phyloP scores from a whole-genome alignment of 1,140 invertebrate genomes.

The Ephestia elutella region DNA sequence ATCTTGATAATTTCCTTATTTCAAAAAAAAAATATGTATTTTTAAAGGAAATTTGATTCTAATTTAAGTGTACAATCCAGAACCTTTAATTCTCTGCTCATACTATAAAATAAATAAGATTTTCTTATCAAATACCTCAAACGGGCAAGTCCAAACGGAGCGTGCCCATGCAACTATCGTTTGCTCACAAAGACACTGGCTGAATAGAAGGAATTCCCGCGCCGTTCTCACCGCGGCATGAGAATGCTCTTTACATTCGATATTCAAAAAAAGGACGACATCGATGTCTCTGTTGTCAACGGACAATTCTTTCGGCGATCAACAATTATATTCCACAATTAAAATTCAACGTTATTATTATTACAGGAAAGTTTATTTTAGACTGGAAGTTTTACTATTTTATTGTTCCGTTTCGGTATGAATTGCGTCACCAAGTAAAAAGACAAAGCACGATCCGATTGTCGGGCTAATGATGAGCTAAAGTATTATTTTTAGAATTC shows the following conservation, averaged over 20 bases:
- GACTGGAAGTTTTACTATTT: constrained; percentile 28
- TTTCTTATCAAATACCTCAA: no score
- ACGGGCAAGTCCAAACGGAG: neutral
- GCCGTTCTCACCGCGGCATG: constrained; percentile 69
- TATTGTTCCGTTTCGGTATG: constrained; percentile 62
- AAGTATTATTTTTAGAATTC: constrained; percentile 66
- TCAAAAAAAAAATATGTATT: no score
- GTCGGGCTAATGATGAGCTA: constrained; percentile 66
- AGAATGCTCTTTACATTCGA: constrained; percentile 73
- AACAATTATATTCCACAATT: constrained; percentile 21
- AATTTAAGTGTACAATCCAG: neutral
- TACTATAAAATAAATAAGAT: no score
- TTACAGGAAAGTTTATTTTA: constrained; percentile 31
- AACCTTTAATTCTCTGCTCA: no score
- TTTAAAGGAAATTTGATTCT: neutral
- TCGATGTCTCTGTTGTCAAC: constrained; percentile 74
- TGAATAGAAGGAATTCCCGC: constrained; percentile 66
- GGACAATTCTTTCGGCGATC: constrained; percentile 64
- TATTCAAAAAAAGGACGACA: constrained; percentile 72
- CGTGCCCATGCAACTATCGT: neutral
- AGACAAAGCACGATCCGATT: constrained; percentile 66
- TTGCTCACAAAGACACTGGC: constrained; percentile 51
- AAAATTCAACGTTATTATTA: constrained; percentile 35
- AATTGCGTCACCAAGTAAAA: constrained; percentile 71
- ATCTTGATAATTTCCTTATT: no score